phyloP scores from a whole-genome alignment of 2,888 invertebrate species.

The Pocota personata region DNA sequence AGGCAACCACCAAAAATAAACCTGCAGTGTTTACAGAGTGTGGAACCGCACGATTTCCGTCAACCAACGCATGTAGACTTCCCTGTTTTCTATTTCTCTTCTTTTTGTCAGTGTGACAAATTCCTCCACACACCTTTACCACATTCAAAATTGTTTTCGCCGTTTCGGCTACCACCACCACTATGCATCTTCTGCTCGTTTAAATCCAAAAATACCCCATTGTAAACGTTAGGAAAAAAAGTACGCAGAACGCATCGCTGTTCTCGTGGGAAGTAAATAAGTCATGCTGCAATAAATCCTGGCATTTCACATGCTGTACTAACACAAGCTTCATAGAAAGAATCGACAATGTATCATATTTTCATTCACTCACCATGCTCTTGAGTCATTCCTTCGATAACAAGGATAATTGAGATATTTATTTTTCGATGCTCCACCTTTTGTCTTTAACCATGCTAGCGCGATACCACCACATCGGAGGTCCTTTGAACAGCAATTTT shows the following conservation, averaged over 20 bases:
- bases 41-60: not conserved
- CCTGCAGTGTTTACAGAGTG: not conserved
- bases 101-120: not conserved
- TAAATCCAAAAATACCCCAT: constrained; percentile 40
- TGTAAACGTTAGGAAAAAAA: constrained; percentile 51
- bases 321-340: not conserved
- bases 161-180: constrained; percentile 18
- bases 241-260: constrained; percentile 37
- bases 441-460: constrained; percentile 59
- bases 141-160: constrained; percentile 18
- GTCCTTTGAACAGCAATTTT: constrained; percentile 49
- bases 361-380: constrained; percentile 53
- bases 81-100: not conserved
- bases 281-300: constrained; percentile 70
- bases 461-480: constrained; percentile 40
- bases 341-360: constrained; percentile 54
- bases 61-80: not conserved
- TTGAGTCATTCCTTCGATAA: constrained; percentile 45
- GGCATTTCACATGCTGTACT: constrained; percentile 41
- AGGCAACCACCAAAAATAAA: constrained; percentile 21
- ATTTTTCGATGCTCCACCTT: constrained; percentile 55
- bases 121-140: constrained; percentile 25
- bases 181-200: constrained; percentile 33
- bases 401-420: constrained; percentile 72
- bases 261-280: constrained; percentile 68